phyloP scores from a whole-genome alignment of 2,797 vertebrate genomes.

The Tapirus indicus region DNA sequence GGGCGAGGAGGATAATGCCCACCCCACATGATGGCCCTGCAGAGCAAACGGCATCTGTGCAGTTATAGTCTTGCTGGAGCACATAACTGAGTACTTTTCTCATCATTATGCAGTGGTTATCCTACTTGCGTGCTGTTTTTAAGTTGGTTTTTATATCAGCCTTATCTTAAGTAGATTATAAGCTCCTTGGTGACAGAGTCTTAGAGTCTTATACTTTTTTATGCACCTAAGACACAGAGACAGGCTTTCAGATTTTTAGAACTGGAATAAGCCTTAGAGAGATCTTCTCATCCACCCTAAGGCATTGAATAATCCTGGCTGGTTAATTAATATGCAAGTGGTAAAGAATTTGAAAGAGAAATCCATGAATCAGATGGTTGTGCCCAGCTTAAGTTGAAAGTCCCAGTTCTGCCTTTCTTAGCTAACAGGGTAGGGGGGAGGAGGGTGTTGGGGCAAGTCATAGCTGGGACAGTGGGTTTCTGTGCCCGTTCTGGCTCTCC shows the following conservation, averaged over 20 bases:
- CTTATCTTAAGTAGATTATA: conserved; percentile 27
- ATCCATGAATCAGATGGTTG: background rate
- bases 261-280: background rate
- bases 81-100: background rate
- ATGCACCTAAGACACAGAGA: background rate
- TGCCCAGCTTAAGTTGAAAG: background rate
- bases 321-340: background rate
- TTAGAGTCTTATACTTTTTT: background rate
- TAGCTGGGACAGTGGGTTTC: background rate
- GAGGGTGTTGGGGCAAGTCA: background rate
- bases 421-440: background rate
- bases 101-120: background rate
- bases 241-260: background rate
- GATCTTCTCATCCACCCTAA: background rate
- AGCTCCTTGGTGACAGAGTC: background rate
- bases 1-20: background rate
- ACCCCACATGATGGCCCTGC: background rate
- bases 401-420: background rate
- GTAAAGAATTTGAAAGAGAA: background rate
- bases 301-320: background rate
- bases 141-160: background rate
- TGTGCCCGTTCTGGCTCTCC: background rate
- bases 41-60: background rate
- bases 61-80: background rate
- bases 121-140: background rate